A percentile compares a stretch with the other conserved stretches of the same genome.
Evolutionary conservation across 2,888 invertebrate genomes (phyloP).

Genomic region (Dasysyrphus tricinctus): DNA sequence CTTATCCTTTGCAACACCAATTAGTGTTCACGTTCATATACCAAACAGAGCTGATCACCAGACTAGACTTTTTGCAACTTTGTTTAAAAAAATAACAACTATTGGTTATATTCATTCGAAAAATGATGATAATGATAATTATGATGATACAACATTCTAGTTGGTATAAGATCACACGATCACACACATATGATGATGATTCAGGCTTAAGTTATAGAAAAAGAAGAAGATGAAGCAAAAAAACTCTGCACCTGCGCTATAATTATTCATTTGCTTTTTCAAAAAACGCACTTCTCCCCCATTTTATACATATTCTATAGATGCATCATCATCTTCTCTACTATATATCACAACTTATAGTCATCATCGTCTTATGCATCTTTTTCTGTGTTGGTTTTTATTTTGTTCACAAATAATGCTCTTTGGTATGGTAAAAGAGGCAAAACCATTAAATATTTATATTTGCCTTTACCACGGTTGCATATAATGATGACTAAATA

Average conservation of each 20-base stretch:
- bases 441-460: constrained; percentile 69
- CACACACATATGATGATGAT: constrained; percentile 33
- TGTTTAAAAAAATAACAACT: constrained; percentile 44
- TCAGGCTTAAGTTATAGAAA: constrained; percentile 24
- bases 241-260: constrained; percentile 73
- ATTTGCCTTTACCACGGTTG: constrained; percentile 66
- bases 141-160: constrained; percentile 53
- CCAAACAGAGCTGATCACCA: neutral
- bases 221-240: constrained; percentile 11
- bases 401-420: constrained; percentile 5
- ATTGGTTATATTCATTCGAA: neutral
- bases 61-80: constrained; percentile 4
- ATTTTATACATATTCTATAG: constrained; percentile 15
- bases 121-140: constrained; percentile 41
- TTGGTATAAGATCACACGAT: constrained; percentile 32
- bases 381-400: constrained; percentile 1
- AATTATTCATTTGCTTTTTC: constrained; percentile 66
- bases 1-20: constrained; percentile 66
- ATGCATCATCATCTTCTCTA: constrained; percentile 11
- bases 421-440: constrained; percentile 25
- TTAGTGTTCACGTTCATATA: constrained; percentile 41
- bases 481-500: constrained; percentile 75
- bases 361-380: constrained; percentile 22
- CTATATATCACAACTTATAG: neutral
- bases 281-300: constrained; percentile 69